Evolutionary conservation across 2,797 vertebrate genomes (phyloP), one percentile per base, ranked within the genome.

Genomic region (Gallirallus australis): DNA sequence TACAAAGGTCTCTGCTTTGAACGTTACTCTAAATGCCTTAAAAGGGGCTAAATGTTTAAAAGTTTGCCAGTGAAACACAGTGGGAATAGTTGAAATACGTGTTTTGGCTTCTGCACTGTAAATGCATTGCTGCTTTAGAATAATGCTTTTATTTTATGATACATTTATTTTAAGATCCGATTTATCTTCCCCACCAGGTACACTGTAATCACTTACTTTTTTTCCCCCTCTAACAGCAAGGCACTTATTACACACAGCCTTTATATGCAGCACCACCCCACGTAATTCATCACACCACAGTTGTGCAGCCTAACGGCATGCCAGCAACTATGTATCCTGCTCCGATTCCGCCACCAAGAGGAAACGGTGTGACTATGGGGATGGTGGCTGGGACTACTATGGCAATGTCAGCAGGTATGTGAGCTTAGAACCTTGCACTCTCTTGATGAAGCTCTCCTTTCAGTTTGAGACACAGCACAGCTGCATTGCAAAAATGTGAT

Each of bases 281-380:
- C 80, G 99, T 99, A 97, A 99, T 99, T 95, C 99, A 99, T 98
- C 99, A 99, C 98, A 99, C 99, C 82, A 99, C 99, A 6, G 99
- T 99, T 98, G 99, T 99, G 96, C 99, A 99, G 98, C 99, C 99
- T 33, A 99, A 99, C 3, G 99, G 99, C 94, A 99, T 99, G 99
- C 99, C 99, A 18, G 99, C 99, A 2, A 98, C 99, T 3, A 99
- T 99, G 98, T 99, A 99, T 78, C 99, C 99, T 89, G 99, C 99
- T 23, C 98, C 98, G 2, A 98, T 99, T 89, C 98, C 98, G 3
- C 97, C 98, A 3, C 98, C 98, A 7, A 98, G 99, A 89, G 98
- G 97, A 79, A 99, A 98, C 0, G 99, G 99, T 8, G 98, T 99
- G 52, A 97, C 99, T 91, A 99, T 99, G 99, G 99, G 99, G 63